Conservation (phyloP, 1,140 invertebrate species). For the Drosophila cardini region DNA sequence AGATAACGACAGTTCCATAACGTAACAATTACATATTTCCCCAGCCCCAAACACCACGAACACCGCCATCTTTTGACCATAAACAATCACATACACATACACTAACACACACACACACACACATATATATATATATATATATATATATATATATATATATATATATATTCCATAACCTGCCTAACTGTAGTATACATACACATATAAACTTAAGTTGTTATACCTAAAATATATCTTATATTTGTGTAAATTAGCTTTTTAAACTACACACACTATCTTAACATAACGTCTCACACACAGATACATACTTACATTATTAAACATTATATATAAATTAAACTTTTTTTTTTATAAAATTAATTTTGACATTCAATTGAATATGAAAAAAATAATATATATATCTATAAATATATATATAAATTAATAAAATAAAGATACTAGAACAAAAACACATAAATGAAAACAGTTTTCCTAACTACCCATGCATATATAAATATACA, state of each 20-base stretch:
- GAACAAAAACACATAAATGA: slow-evolving; percentile 41
- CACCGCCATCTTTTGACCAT: no score
- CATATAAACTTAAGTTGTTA: slow-evolving; percentile 32
- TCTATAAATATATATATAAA: slow-evolving; percentile 9
- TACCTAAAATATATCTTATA: slow-evolving; percentile 34
- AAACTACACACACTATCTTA: slow-evolving; percentile 23
- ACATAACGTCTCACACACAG: slow-evolving; percentile 5
- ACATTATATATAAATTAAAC: slow-evolving; percentile 13
- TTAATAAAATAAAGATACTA: slow-evolving; percentile 29
- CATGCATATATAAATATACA: slow-evolving; percentile 20
- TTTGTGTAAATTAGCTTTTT: slow-evolving; percentile 54
- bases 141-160: neutral
- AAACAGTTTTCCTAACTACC: slow-evolving; percentile 49
- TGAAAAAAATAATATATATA: slow-evolving; percentile 43
- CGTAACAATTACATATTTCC: neutral
- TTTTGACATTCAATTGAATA: slow-evolving; percentile 49
- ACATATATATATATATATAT: neutral
- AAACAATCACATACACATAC: no score
- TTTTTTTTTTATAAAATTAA: slow-evolving; percentile 55
- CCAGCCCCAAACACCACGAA: no score
- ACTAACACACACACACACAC: neutral
- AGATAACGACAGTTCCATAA: neutral
- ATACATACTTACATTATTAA: slow-evolving; percentile 6
- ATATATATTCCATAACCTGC: neutral
- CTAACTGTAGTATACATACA: slow-evolving; percentile 7